Evolutionary conservation across 2,888 invertebrate species (phyloP).

Genomic region (Calliphora vomitoria): DNA sequence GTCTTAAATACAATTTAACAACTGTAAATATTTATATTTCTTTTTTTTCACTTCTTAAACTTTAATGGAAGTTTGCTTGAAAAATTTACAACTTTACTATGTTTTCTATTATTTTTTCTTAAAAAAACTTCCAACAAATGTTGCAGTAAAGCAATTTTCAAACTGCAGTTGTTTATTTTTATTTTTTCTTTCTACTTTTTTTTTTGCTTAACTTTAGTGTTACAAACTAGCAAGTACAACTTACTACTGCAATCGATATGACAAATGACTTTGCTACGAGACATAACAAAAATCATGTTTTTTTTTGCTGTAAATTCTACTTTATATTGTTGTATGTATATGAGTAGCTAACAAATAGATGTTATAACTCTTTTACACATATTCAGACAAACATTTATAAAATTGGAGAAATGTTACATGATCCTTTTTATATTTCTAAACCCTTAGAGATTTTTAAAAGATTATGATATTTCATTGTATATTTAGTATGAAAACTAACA

Average conservation of each 20-base stretch:
- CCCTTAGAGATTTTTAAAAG: conserved; percentile 59
- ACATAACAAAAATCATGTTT: conserved; percentile 57
- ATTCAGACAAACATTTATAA: conserved; percentile 10
- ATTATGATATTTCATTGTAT: conserved; percentile 56
- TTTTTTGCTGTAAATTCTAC: conserved; percentile 27
- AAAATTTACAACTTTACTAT: conserved; percentile 45
- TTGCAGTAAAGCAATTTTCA: conserved; percentile 54
- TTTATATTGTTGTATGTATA: background rate
- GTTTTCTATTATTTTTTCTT: conserved; percentile 19
- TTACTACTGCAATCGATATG: conserved; percentile 74
- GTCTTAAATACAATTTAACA: too few species aligned
- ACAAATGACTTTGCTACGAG: conserved; percentile 74
- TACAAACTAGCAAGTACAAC: conserved; percentile 55
- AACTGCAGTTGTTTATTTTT: conserved; percentile 59
- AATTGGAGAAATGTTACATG: conserved; percentile 24
- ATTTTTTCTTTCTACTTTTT: conserved; percentile 19
- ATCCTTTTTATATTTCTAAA: conserved; percentile 36
- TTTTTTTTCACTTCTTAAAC: background rate
- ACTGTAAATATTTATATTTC: background rate
- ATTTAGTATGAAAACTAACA: conserved; percentile 37
- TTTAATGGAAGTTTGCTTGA: conserved; percentile 31
- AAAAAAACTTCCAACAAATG: conserved; percentile 57
- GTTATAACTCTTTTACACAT: conserved; percentile 44
- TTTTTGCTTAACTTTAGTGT: conserved; percentile 46
- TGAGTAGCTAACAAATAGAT: conserved; percentile 41